phyloP scores from a whole-genome alignment of 2,797 vertebrate genomes.

The Megaceryle alcyon region DNA sequence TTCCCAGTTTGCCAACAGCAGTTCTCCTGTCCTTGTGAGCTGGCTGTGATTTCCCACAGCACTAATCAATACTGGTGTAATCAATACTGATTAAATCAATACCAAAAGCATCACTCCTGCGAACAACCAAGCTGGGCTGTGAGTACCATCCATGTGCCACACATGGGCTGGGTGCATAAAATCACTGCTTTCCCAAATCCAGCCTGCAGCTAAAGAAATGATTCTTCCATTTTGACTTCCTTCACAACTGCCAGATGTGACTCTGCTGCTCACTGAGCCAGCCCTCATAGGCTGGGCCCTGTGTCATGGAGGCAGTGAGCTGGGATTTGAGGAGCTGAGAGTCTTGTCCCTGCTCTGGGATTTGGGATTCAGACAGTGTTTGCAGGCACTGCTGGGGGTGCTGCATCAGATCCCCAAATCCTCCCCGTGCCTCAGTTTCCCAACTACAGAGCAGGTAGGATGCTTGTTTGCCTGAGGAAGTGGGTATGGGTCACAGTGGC shows the following conservation, averaged over 20 bases:
- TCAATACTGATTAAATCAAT: too few species aligned
- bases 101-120: neutral
- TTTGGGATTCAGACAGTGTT: neutral
- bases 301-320: accelerated
- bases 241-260: neutral
- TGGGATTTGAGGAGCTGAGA: neutral
- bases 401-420: neutral
- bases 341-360: neutral
- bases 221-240: neutral
- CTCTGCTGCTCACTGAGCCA: neutral
- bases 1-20: neutral
- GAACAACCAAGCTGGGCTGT: neutral
- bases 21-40: neutral
- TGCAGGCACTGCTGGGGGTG: neutral
- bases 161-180: neutral
- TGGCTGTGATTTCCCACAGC: neutral
- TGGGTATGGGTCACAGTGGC: neutral
- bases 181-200: neutral
- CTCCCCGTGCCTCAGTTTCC: neutral
- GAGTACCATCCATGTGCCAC: neutral
- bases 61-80: accelerated
- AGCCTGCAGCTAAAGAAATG: neutral
- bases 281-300: neutral
- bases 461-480: neutral
- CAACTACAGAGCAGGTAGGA: neutral